Conservation (phyloP, 2,797 vertebrate genomes). For the Lutjanus campechanus region DNA sequence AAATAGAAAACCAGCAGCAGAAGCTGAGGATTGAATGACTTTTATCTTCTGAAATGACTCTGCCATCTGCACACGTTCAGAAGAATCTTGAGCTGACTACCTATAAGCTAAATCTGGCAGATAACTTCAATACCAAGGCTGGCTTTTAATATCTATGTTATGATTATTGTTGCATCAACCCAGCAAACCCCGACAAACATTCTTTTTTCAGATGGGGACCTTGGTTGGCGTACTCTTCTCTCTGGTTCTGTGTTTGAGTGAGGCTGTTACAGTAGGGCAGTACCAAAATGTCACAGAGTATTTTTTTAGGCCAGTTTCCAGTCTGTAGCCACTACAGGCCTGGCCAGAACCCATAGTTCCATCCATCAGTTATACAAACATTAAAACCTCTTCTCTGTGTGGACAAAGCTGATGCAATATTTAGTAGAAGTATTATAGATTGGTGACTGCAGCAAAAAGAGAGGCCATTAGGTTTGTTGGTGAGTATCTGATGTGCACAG, state of each 20-base stretch:
- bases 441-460: constrained; percentile 13
- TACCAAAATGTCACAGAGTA: neutral
- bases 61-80: constrained; percentile 27
- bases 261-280: neutral
- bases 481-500: neutral
- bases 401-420: constrained; percentile 2
- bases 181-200: neutral
- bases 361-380: constrained; percentile 9
- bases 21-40: constrained; percentile 19
- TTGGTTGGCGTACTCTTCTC: neutral
- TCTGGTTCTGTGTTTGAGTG: constrained; percentile 5
- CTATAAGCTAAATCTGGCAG: constrained; percentile 28
- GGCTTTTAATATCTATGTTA: constrained; percentile 18
- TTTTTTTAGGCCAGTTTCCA: neutral
- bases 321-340: neutral
- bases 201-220: neutral
- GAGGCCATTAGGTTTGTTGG: neutral
- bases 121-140: constrained; percentile 33
- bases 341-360: neutral
- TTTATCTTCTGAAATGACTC: constrained; percentile 46
- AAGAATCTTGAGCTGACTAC: constrained; percentile 18
- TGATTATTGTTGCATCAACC: constrained; percentile 45
- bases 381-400: neutral
- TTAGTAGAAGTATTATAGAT: constrained; percentile 8
- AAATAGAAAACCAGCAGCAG: constrained; percentile 45